Percentiles rank a stretch among this genome's conserved stretches.
These are phyloP conservation scores for Xylocopa sonorina DNA, from an alignment of 1,140 invertebrate species.

Conservation along the genomic window DNA sequence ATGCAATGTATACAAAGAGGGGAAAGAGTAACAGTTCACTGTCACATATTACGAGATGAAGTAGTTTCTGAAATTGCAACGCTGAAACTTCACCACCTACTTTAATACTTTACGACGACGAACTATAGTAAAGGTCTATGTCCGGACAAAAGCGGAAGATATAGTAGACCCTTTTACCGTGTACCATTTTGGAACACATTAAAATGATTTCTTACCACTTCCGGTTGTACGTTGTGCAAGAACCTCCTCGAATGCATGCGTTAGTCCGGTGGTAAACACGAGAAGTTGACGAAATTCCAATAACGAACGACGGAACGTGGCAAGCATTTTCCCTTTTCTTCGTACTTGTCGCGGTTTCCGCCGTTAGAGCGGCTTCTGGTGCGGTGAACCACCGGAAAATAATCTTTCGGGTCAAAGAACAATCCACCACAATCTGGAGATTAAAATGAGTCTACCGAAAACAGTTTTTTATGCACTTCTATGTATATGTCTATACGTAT, in stretches of 20 bases:
- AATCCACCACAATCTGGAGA: conserved; percentile 32
- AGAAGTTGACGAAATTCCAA: conserved; percentile 44
- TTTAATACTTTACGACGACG: conserved; percentile 42
- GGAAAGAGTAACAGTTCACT: conserved; percentile 10
- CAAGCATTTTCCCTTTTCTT: conserved; percentile 11
- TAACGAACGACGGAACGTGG: conserved; percentile 42
- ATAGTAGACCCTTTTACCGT: conserved; percentile 22
- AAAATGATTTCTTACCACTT: conserved; percentile 48
- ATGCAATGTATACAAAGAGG: neutral
- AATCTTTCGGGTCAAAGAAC: conserved; percentile 46
- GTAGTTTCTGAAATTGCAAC: conserved; percentile 39
- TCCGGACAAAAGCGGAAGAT: neutral
- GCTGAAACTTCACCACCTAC: conserved; percentile 34
- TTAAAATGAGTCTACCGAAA: conserved; percentile 18
- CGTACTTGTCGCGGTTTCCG: neutral
- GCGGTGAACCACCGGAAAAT: conserved; percentile 24
- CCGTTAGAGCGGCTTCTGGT: conserved; percentile 11
- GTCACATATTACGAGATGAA: conserved; percentile 39
- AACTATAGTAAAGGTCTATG: conserved; percentile 24
- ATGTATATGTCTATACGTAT: no score
- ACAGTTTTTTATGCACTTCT: neutral
- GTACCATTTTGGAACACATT: conserved; percentile 32
- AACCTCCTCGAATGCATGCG: neutral
- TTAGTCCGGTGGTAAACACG: conserved; percentile 25
- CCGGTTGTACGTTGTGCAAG: conserved; percentile 1